Percentiles rank a stretch among this genome's conserved stretches.
phyloP scores from a whole-genome alignment of 2,113 vertebrate species.

The Coptodon rendalli region DNA sequence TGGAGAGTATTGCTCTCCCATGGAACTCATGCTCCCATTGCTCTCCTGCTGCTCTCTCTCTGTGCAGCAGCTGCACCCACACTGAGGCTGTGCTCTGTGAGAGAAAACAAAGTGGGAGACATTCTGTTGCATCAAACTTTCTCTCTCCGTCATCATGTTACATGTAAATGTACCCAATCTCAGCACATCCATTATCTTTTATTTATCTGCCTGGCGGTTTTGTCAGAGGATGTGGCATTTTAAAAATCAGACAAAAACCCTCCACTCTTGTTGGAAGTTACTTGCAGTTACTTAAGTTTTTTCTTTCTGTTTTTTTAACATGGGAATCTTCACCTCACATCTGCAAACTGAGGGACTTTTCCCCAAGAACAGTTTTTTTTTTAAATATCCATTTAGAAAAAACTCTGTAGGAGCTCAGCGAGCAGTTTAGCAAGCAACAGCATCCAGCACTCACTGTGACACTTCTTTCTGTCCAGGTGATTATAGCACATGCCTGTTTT shows the following conservation, averaged over 20 bases:
- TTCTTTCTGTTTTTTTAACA: not conserved
- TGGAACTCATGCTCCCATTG: not conserved
- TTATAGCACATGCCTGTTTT: not conserved
- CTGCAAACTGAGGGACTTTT: not conserved
- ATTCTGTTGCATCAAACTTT: not conserved
- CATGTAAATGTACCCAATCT: not conserved
- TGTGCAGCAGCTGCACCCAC: not conserved
- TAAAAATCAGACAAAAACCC: not conserved
- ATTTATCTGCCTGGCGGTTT: not conserved
- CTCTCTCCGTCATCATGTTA: not conserved
- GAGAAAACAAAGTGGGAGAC: not conserved
- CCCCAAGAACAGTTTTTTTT: not conserved
- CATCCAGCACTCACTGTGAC: not conserved
- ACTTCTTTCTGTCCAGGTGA: rapidly evolving
- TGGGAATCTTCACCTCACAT: not conserved
- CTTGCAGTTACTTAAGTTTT: not conserved
- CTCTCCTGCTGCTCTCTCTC: not conserved
- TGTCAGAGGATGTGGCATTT: not conserved
- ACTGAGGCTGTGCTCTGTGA: not conserved
- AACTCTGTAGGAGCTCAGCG: not conserved
- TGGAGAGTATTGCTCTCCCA: not conserved
- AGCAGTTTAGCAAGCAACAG: not conserved
- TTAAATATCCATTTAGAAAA: not conserved
- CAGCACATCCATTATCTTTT: not conserved
- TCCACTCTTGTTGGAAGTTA: not conserved